Evolutionary conservation across 1,140 invertebrate genomes (phyloP).

Genomic region (Charaxes varanes): DNA sequence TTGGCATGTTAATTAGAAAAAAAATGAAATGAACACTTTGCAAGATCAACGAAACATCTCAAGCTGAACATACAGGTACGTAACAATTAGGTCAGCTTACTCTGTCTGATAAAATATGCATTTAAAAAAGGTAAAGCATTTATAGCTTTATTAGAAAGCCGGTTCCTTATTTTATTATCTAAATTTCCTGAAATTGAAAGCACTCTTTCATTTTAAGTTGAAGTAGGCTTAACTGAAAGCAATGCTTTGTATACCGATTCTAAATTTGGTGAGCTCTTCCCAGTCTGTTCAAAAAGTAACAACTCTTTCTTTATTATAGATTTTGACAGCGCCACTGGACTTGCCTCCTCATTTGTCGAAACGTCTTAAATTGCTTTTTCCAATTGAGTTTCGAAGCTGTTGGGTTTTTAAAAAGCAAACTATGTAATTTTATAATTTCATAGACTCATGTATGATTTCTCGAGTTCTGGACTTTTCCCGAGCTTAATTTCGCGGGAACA

Average conservation of each 20-base stretch:
- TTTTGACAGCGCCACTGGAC: background rate
- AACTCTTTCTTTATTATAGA: conserved; percentile 1
- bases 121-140: background rate
- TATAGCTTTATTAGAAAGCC: conserved; percentile 1
- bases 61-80: too few species aligned
- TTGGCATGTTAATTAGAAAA: background rate
- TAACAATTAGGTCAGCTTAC: background rate
- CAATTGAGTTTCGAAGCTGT: background rate
- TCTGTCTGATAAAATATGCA: background rate
- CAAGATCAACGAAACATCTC: too few species aligned
- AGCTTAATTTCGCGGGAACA: too few species aligned
- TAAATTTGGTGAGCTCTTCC: background rate
- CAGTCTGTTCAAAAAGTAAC: background rate
- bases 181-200: background rate
- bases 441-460: too few species aligned
- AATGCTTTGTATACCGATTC: background rate
- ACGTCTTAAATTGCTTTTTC: background rate
- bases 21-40: background rate
- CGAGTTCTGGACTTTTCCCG: too few species aligned
- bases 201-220: background rate
- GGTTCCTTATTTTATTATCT: background rate
- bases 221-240: background rate
- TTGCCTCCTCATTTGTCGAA: background rate
- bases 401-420: too few species aligned
- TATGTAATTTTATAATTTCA: too few species aligned